Conservation (phyloP, 2,797 vertebrate species). For the Novumbra hubbsi region DNA sequence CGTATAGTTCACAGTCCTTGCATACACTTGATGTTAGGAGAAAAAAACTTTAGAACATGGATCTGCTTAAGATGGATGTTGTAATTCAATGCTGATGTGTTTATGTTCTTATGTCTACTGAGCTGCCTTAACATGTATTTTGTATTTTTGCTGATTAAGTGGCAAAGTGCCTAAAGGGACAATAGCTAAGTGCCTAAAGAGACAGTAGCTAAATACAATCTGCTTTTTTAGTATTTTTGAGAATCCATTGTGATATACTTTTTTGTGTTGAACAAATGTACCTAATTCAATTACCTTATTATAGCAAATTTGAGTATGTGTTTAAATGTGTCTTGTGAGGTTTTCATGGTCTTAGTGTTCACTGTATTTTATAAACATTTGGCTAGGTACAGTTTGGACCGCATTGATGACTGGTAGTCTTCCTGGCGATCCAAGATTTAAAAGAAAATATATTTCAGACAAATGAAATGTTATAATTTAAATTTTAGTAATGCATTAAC, state of each 20-base stretch:
- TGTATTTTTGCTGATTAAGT: constrained; percentile 10
- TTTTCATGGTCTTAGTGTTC: neutral
- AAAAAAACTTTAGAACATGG: neutral
- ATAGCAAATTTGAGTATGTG: neutral
- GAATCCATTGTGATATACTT: neutral
- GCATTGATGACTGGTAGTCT: too few relatives aligned
- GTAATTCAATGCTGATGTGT: neutral
- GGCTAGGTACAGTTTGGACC: neutral
- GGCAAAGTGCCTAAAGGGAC: constrained; percentile 54
- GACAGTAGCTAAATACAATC: neutral
- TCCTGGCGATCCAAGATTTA: too few relatives aligned
- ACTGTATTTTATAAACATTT: neutral
- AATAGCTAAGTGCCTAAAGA: constrained; percentile 52
- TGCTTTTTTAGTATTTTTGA: neutral
- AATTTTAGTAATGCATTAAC: too few relatives aligned
- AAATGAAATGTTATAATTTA: too few relatives aligned
- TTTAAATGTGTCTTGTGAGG: neutral
- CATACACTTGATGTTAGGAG: neutral
- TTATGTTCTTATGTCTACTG: constrained; percentile 22
- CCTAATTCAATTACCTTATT: neutral
- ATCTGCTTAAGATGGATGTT: neutral
- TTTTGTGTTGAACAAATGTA: neutral
- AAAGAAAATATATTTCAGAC: too few relatives aligned
- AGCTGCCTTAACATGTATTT: constrained; percentile 47
- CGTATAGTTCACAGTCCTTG: too few relatives aligned